Base-by-base conservation (phyloP, 2,797 vertebrate species). In the Denticeps clupeoides region DNA sequence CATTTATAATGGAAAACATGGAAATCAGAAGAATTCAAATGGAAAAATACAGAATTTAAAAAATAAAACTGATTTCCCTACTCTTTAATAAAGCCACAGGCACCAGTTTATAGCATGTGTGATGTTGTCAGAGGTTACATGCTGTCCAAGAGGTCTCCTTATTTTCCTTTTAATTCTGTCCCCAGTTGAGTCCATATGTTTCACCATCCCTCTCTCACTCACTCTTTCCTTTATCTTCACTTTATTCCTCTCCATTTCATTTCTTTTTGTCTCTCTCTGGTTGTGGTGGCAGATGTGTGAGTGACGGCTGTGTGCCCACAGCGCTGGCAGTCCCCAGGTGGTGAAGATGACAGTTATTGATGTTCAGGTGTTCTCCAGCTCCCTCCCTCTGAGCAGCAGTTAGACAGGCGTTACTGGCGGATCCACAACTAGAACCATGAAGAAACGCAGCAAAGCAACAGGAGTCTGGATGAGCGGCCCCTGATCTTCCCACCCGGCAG, bases 311-410 rank as follows among this genome's bases (percentile, higher is more conserved):
- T 81, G 74, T 71, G 77, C 75, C 75, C 75, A 60, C 53, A 11
- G 55, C 51, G 73, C 73, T 77, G 74, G 68, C 65, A 68, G 71
- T 78, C 82, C 79, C 82, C 82, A 84, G 80, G 80, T 83, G 83
- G 74, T 65, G 59, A 63, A 52, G 70, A 71, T 82, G 81, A 79
- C 77, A 81, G 79, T 82, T 82, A 83, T 79, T 82, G 78, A 80
- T 80, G 80, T 80, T 84, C 81, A 84, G 82, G 81, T 83, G 78
- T n/a, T n/a, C n/a, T n/a, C 79, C 73, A 68, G 68, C 69, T 78
- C 63, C 64, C 74, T 73, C n/a, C n/a, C 59, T 49, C 47, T 22
- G 44, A 47, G 29, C 71, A 73, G 70, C 68, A n/a, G n/a, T n/a
- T n/a, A n/a, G n/a, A n/a, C n/a, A n/a, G n/a, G n/a, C n/a, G n/a